Percentiles rank a stretch among this genome's conserved stretches.
These are phyloP conservation scores for Hyaena hyaena DNA, from an alignment of 2,113 vertebrate genomes.

Conservation along the genomic window DNA sequence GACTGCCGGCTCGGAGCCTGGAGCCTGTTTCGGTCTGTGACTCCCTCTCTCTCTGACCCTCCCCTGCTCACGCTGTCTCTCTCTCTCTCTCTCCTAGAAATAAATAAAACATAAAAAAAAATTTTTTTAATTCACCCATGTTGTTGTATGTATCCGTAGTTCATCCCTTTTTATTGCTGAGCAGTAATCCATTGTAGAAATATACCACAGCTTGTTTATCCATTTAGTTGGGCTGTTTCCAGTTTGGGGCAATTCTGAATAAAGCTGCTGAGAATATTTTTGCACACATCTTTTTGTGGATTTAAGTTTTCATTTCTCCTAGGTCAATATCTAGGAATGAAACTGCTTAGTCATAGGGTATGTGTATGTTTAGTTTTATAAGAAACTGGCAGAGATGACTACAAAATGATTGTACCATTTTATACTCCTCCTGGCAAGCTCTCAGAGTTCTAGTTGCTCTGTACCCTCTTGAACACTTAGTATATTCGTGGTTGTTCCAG, in stretches of 20 bases:
- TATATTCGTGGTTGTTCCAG: neutral
- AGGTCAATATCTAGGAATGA: slow-evolving; percentile 48
- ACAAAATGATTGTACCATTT: slow-evolving; percentile 20
- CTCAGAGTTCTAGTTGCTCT: slow-evolving; percentile 35
- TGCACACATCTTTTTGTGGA: slow-evolving; percentile 43
- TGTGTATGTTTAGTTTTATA: slow-evolving; percentile 50
- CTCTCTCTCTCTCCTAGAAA: too few species aligned
- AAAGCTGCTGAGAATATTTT: slow-evolving; percentile 66
- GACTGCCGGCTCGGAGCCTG: too few species aligned
- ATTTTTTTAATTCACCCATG: neutral
- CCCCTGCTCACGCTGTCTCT: too few species aligned
- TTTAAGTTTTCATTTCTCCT: slow-evolving; percentile 67
- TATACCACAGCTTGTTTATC: slow-evolving; percentile 44
- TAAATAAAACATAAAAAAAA: too few species aligned
- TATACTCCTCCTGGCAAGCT: neutral
- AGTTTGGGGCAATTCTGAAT: slow-evolving; percentile 57
- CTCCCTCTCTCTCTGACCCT: too few species aligned
- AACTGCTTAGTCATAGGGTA: slow-evolving; percentile 60
- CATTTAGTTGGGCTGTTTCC: slow-evolving; percentile 52
- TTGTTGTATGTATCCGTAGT: neutral
- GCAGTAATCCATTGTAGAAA: slow-evolving; percentile 49
- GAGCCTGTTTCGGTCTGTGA: too few species aligned
- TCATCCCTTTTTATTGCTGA: slow-evolving; percentile 39
- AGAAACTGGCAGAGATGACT: slow-evolving; percentile 56
- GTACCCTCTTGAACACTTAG: neutral